Percentiles rank a stretch among this genome's conserved stretches.
phyloP scores from a whole-genome alignment of 2,797 vertebrate genomes.

The Monodelphis domestica region DNA sequence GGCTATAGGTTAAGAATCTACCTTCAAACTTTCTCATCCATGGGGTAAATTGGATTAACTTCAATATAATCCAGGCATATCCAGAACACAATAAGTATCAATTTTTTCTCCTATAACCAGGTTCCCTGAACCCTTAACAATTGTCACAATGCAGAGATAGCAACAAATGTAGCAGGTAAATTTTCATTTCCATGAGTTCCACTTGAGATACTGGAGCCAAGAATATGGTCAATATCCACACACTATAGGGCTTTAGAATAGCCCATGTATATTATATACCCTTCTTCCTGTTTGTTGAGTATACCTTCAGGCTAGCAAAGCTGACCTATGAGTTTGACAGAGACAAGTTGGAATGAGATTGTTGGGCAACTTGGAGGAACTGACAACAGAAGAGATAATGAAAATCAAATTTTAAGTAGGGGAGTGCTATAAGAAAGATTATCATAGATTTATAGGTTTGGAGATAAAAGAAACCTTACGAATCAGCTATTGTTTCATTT shows the following conservation, averaged over 20 bases:
- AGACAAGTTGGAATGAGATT: neutral
- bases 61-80: neutral
- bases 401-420: neutral
- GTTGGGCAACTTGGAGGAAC: neutral
- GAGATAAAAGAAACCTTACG: neutral
- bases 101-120: neutral
- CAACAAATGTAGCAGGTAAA: neutral
- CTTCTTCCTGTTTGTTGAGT: neutral
- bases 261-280: no score
- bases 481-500: neutral
- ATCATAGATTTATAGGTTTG: neutral
- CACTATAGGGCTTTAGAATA: neutral
- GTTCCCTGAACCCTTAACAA: neutral
- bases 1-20: neutral
- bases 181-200: neutral
- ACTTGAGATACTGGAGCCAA: neutral
- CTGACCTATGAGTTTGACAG: neutral
- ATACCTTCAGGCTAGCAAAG: neutral
- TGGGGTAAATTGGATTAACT: neutral
- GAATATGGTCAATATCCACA: neutral
- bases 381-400: neutral
- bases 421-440: neutral
- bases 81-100: neutral
- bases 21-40: neutral
- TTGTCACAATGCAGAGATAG: neutral